Percentiles rank a stretch among this genome's conserved stretches.
Evolutionary conservation across 1,140 invertebrate species (phyloP).

Genomic region (Tetragnatha versicolor): DNA sequence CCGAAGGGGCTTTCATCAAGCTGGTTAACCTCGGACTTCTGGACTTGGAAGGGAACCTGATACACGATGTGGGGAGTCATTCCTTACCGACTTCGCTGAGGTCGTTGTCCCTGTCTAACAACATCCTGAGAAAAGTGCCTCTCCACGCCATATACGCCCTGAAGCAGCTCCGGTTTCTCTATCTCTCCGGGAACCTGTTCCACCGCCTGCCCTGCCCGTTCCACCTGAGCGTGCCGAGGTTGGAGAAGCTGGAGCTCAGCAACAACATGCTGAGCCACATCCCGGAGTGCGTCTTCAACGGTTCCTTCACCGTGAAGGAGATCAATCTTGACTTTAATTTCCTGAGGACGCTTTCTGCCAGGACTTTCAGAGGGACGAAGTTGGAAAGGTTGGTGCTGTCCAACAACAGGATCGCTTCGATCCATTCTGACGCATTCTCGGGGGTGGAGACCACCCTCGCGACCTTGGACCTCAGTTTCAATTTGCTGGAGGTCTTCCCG

Average conservation of each 20-base stretch:
- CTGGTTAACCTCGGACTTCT: conserved; percentile 52
- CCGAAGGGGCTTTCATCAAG: conserved; percentile 51
- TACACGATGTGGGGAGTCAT: conserved; percentile 55
- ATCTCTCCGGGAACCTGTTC: conserved; percentile 76
- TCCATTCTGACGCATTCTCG: conserved; percentile 75
- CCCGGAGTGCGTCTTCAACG: conserved; percentile 72
- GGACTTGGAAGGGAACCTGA: conserved; percentile 57
- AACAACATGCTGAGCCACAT: conserved; percentile 76
- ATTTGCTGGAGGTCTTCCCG: conserved; percentile 64
- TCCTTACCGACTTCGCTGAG: conserved; percentile 67
- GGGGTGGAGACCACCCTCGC: conserved; percentile 62
- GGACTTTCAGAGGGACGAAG: conserved; percentile 74
- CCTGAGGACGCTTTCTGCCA: conserved; percentile 71
- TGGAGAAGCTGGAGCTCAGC: conserved; percentile 84
- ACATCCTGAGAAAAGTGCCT: conserved; percentile 74
- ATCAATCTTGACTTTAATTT: conserved; percentile 82
- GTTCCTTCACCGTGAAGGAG: conserved; percentile 77
- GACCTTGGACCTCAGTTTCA: conserved; percentile 60
- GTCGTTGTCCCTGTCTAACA: conserved; percentile 82
- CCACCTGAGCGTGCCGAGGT: conserved; percentile 60
- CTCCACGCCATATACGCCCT: conserved; percentile 72
- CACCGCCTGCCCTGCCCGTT: conserved; percentile 49
- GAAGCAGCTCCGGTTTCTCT: conserved; percentile 69
- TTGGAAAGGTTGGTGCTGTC: conserved; percentile 79
- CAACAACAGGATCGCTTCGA: conserved; percentile 74